A percentile compares a stretch with the other conserved stretches of the same genome.
phyloP scores from a whole-genome alignment of 2,113 vertebrate species.

The Echinops telfairi region DNA sequence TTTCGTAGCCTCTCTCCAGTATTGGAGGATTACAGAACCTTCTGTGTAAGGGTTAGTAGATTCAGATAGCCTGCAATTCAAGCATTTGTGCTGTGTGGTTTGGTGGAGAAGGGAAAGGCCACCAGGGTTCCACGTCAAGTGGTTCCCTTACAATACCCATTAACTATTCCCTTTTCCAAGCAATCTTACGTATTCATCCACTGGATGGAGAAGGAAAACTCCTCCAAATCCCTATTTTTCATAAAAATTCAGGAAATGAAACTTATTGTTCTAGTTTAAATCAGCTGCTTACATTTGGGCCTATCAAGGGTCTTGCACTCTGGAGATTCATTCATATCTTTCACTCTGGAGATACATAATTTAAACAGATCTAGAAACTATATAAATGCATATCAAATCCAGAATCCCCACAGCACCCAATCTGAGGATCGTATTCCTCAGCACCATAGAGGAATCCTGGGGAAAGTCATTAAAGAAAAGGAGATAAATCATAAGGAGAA shows the following conservation, averaged over 20 bases:
- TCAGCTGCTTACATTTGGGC: background rate
- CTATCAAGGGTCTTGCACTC: background rate
- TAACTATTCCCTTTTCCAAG: background rate
- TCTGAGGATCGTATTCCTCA: background rate
- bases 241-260: background rate
- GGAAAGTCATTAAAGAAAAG: background rate
- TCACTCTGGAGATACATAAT: background rate
- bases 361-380: background rate
- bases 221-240: constrained; percentile 4
- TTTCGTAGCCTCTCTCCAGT: background rate
- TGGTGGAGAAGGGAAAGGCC: background rate
- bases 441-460: background rate
- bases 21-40: background rate
- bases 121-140: background rate
- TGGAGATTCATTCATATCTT: background rate
- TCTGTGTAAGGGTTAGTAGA: background rate
- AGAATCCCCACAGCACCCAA: background rate
- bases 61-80: background rate
- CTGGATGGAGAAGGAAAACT: background rate
- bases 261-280: background rate
- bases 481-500: background rate
- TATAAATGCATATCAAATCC: background rate
- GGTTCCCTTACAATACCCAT: background rate
- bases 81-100: background rate
- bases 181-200: background rate